Conservation (phyloP, 2,113 vertebrate genomes). For the Dicentrarchus labrax region DNA sequence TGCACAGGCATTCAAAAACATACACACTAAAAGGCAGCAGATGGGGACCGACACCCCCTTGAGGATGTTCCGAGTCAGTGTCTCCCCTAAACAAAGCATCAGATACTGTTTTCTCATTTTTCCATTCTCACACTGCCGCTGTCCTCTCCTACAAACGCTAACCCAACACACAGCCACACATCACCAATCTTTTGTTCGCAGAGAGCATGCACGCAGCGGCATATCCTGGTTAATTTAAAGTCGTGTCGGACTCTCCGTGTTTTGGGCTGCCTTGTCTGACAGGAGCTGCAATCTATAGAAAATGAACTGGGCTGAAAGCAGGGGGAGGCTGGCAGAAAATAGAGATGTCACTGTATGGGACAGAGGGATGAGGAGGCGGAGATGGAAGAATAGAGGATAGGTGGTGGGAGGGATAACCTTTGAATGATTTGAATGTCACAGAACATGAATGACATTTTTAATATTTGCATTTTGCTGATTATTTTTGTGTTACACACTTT, state of each 20-base stretch:
- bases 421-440: conserved; percentile 22
- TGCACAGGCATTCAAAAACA: neutral
- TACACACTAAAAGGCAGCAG: neutral
- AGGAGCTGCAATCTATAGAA: conserved; percentile 26
- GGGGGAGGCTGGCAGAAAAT: conserved; percentile 26
- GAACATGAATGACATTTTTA: neutral
- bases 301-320: conserved; percentile 39
- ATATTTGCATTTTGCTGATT: neutral
- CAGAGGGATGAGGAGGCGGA: neutral
- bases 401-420: conserved; percentile 31
- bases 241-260: conserved; percentile 6
- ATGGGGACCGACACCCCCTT: conserved; percentile 44
- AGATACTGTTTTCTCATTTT: conserved; percentile 36
- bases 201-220: neutral
- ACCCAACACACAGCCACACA: conserved; percentile 6
- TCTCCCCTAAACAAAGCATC: conserved; percentile 46
- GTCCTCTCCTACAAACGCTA: neutral
- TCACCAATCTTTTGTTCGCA: conserved; percentile 31
- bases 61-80: conserved; percentile 44
- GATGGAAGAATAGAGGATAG: neutral
- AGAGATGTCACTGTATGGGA: conserved; percentile 35
- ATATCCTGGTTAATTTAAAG: conserved; percentile 44
- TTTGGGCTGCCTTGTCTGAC: conserved; percentile 30
- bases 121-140: neutral
- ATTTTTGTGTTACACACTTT: neutral